These are phyloP conservation scores for Antedon mediterranea DNA, from an alignment of 53 echinoderm and acorn worm species.

Conservation along the genomic window DNA sequence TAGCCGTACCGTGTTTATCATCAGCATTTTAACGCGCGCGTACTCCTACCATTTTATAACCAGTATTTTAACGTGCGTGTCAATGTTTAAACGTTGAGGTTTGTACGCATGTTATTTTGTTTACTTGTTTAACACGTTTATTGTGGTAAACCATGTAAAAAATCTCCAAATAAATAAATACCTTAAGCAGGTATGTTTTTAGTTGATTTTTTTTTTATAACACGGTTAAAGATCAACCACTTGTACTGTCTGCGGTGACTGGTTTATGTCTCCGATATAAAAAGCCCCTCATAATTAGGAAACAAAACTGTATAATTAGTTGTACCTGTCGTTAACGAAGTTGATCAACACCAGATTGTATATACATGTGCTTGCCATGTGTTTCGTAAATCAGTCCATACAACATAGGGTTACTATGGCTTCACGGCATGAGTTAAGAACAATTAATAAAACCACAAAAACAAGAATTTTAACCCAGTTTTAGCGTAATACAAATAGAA, in stretches of 20 bases:
- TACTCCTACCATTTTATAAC: no score
- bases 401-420: not conserved
- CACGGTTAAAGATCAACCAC: not conserved
- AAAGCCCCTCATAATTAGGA: not conserved
- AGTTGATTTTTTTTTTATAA: not conserved
- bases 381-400: not conserved
- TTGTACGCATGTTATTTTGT: no score
- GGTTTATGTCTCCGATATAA: not conserved
- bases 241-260: not conserved
- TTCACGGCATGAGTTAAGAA: not conserved
- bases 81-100: no score
- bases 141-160: no score
- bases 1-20: no score
- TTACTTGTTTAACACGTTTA: no score
- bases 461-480: no score
- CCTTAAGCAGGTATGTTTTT: no score
- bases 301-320: not conserved
- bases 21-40: no score
- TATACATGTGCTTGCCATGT: not conserved
- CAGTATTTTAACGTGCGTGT: no score
- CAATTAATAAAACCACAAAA: not conserved
- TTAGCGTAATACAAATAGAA: no score
- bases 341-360: not conserved
- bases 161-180: no score
- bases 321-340: not conserved